Percentiles rank a stretch among this genome's conserved stretches.
Evolutionary conservation across 2,888 invertebrate genomes (phyloP).

Genomic region (Harpalus rubripes): DNA sequence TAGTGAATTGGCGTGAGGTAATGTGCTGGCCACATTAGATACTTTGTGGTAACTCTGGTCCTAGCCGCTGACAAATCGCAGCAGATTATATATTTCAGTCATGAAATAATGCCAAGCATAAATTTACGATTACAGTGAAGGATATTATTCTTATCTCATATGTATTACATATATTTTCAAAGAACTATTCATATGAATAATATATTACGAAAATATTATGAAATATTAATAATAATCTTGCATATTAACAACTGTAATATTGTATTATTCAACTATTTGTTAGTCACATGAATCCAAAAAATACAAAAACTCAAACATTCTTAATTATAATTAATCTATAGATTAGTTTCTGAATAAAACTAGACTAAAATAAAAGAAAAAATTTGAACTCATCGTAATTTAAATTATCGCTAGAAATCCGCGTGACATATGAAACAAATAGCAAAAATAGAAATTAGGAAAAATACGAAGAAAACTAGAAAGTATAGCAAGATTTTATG

Average conservation of each 20-base stretch:
- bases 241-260: neutral
- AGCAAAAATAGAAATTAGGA: neutral
- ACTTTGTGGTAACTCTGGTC: too few relatives aligned
- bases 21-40: too few relatives aligned
- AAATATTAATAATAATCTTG: neutral
- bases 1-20: too few relatives aligned
- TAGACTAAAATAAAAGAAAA: conserved; percentile 12
- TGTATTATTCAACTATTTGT: neutral
- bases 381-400: neutral
- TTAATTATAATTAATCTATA: too few relatives aligned
- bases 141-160: neutral
- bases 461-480: conserved; percentile 18
- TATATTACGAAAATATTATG: neutral
- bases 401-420: neutral
- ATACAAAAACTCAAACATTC: too few relatives aligned
- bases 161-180: too few relatives aligned
- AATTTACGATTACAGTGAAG: neutral
- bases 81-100: too few relatives aligned
- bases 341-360: conserved; percentile 17
- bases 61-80: too few relatives aligned
- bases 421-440: neutral
- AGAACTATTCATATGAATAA: too few relatives aligned
- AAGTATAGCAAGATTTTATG: conserved; percentile 33
- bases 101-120: too few relatives aligned
- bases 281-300: too few relatives aligned